phyloP scores from a whole-genome alignment of 2,797 vertebrate genomes.

The Taeniopygia guttata region DNA sequence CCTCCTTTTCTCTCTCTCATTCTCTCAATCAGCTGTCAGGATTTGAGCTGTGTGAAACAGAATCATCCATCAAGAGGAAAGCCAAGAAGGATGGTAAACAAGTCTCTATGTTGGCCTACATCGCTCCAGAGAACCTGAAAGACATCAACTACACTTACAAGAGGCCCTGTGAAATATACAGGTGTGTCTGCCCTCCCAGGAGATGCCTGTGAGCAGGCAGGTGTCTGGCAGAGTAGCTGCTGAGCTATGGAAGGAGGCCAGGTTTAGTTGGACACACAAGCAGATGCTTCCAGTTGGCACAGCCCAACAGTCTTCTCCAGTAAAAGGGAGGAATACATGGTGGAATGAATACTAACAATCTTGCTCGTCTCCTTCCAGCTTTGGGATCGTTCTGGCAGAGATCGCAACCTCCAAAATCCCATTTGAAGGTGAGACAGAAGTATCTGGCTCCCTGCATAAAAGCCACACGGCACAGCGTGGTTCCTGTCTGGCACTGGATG shows the following conservation, averaged over 20 bases:
- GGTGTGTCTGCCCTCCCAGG: constrained; percentile 67
- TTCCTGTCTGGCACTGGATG: neutral
- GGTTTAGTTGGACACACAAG: neutral
- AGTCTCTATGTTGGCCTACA: constrained; percentile 69
- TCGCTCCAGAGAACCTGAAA: constrained; percentile 77
- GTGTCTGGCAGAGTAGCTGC: neutral
- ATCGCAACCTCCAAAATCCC: constrained; percentile 79
- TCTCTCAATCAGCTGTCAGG: constrained; percentile 80
- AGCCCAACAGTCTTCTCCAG: neutral
- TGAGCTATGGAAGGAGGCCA: neutral
- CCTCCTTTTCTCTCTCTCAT: neutral
- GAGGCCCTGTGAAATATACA: constrained; percentile 87
- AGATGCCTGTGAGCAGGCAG: neutral
- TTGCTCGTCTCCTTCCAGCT: constrained; percentile 75
- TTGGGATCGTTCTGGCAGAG: constrained; percentile 91
- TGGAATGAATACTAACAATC: neutral
- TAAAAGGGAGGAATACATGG: neutral
- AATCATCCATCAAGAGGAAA: constrained; percentile 79
- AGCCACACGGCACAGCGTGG: accelerated
- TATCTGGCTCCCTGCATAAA: accelerated
- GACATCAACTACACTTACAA: constrained; percentile 70
- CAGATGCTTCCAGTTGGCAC: neutral
- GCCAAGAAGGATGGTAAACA: neutral
- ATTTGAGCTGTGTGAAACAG: constrained; percentile 86
- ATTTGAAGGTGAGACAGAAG: constrained; percentile 78